Evolutionary conservation across 2,888 invertebrate genomes (phyloP), one percentile per base, ranked within the genome.

Genomic region (Oscheius sp.): DNA sequence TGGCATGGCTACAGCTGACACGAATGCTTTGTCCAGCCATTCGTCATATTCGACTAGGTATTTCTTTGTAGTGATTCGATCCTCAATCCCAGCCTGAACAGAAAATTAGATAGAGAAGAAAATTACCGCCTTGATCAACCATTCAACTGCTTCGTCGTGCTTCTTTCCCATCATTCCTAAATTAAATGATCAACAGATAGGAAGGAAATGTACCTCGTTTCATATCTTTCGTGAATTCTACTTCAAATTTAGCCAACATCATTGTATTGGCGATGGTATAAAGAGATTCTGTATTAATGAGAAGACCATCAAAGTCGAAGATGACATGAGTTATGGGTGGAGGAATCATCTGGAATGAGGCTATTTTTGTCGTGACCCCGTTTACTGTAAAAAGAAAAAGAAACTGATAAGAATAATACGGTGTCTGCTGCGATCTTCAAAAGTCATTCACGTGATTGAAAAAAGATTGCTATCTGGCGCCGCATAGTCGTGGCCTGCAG

Each of bases 191-290:
- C n/a, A n/a, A n/a, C n/a, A n/a, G n/a, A n/a, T n/a, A n/a, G n/a
- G n/a, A 9, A 30, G 26, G 26, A 9, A 4, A 14, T n/a, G 6
- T 74, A 89, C 88, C 12, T 90, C 72, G 86, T 88, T 94, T 94
- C 24, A 92, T 86, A 8, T 92, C 92, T 91, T 91, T 92, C 0
- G 91, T 92, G 84, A 91, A 94, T 5, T 88, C 88, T 87, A 92
- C 92, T 1, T 91, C 92, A 87, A 90, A 93, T 44, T 62, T 64
- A 26, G 45, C 65, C 64, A 82, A 68, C 36, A 72, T 59, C 47
- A 68, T 67, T 20, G 49, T 33, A 63, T 80, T 83, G n/a, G 83
- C 86, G 6, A 70, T 45, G 2, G 82, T 80, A 70, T 83, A 86
- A 20, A 77, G 68, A 12, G 67, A 68, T 67, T 86, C 86, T 8